Base-by-base conservation (phyloP, 2,888 invertebrate species). In the Temnothorax unifasciatus region DNA sequence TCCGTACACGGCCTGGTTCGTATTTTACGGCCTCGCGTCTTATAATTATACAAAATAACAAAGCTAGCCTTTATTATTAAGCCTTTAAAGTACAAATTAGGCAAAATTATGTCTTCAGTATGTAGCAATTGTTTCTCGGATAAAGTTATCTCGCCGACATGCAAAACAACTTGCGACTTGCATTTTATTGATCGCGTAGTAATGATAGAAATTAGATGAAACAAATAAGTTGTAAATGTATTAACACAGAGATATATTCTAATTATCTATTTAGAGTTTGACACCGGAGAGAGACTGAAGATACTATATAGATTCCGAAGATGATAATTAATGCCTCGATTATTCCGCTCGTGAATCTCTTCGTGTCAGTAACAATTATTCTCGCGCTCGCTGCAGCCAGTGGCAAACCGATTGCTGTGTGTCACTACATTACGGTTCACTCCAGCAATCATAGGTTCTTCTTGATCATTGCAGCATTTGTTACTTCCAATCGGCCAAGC, bases 391-490 rank as follows among this genome's bases (percentile, higher is more conserved):
- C n/a, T 52, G 13, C 29, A 18, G 54, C 77, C 68, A 18, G 25
- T 64, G 38, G 41, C 66, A 41, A n/a, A 44, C 44, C 15, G 44
- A 29, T 66, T 29, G 52, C 76, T 41, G 13, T 11, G 29, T 52
- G 41, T 77, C 68, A 44, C 15, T 68, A 41, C n/a, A 54, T 68
- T 68, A 54, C 54, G 44, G 21, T 77, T 77, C 21, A 77, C 34
- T 57, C 41, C 15, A 54, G n/a, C 68, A n/a, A 68, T 77, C 57
- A 68, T 68, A 44, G 68, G 68, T 29, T 34, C 44, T 77, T 68
- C 68, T 77, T 77, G 68, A 77, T 77, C n/a, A 77, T 68, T 29
- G 68, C 29, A 68, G n/a, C 68, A 68, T 77, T 77, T 57, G 57
- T 77, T 77, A 77, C n/a, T 77, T n/a, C 29, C 68, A 68, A 77